Percentiles rank a stretch among this genome's conserved stretches.
These are phyloP conservation scores for Regulus satrapa DNA, from an alignment of 2,113 vertebrate genomes.

Conservation along the genomic window DNA sequence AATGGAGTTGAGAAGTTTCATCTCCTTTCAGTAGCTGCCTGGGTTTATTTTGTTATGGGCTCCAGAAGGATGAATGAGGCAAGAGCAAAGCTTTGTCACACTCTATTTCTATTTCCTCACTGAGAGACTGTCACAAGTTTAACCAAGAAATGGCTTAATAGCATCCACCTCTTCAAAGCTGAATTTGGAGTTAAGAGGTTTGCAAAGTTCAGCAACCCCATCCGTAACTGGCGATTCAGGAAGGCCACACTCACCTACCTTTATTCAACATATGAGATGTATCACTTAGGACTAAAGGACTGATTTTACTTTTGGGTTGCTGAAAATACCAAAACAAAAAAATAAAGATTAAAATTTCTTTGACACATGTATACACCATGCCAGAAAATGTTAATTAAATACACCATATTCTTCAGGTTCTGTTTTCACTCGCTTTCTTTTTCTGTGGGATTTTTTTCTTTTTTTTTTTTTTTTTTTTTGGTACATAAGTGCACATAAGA, in stretches of 20 bases:
- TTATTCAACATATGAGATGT: background rate
- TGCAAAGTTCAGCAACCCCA: background rate
- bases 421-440: background rate
- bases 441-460: background rate
- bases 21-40: background rate
- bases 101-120: background rate
- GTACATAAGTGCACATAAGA: background rate
- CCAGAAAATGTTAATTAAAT: background rate
- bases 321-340: background rate
- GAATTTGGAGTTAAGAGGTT: background rate
- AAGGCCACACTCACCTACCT: background rate
- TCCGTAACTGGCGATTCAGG: background rate
- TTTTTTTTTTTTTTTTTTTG: background rate
- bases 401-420: background rate
- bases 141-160: background rate
- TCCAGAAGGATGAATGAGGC: background rate
- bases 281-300: background rate
- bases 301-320: background rate
- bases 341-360: background rate
- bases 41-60: background rate
- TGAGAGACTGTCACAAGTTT: background rate
- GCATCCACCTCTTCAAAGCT: background rate
- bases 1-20: background rate
- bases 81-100: background rate
- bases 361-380: background rate